Conservation (phyloP, 2,113 vertebrate species). For the Oenanthe oenanthe region DNA sequence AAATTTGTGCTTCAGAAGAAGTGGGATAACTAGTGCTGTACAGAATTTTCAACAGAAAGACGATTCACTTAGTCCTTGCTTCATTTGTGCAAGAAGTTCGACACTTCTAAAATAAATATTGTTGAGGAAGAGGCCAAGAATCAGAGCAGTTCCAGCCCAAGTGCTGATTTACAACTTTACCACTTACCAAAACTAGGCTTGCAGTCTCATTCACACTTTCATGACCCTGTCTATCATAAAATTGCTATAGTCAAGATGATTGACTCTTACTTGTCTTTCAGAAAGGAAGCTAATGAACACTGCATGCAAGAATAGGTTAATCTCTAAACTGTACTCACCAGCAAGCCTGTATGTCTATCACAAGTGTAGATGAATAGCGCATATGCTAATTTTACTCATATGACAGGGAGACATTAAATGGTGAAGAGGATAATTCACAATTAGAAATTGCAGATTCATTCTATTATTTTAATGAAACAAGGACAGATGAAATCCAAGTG, state of each 20-base stretch:
- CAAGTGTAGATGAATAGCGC: neutral
- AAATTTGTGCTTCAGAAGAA: neutral
- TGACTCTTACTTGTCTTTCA: neutral
- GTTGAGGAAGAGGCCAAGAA: neutral
- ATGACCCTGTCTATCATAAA: accelerated
- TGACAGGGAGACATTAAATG: neutral
- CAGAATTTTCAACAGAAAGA: neutral
- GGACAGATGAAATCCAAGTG: neutral
- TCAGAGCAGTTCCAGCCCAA: neutral
- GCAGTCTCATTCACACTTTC: neutral
- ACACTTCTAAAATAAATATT: neutral
- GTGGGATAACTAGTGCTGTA: neutral
- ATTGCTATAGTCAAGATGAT: neutral
- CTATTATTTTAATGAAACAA: neutral
- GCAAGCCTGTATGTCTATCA: neutral
- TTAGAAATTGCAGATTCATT: neutral
- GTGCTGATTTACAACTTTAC: neutral
- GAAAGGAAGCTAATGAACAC: neutral
- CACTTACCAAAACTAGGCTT: neutral
- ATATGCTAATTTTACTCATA: neutral
- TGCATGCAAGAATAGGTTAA: neutral
- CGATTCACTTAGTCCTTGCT: neutral
- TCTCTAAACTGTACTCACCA: neutral
- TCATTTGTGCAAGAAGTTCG: neutral
- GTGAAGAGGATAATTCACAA: neutral